A percentile compares a stretch with the other conserved stretches of the same genome.
Conservation (phyloP, 2,113 vertebrate genomes). For the Synchiropus splendidus region DNA sequence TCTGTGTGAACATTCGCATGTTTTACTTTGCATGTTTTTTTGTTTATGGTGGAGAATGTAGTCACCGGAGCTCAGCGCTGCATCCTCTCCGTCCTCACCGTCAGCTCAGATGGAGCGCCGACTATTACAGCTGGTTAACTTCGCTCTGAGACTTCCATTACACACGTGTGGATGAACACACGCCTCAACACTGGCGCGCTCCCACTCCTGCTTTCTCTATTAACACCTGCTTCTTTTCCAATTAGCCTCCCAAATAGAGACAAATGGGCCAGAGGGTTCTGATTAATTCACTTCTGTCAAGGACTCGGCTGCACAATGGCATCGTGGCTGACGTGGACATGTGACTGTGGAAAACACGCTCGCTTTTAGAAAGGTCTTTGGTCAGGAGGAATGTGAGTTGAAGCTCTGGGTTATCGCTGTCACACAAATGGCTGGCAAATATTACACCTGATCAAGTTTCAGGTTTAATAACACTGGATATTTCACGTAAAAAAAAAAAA, state of each 20-base stretch:
- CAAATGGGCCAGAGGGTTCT: constrained; percentile 69
- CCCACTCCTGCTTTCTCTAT: constrained; percentile 59
- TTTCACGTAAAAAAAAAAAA: no score
- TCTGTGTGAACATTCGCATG: constrained; percentile 10
- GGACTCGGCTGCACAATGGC: constrained; percentile 38
- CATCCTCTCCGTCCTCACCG: constrained; percentile 12
- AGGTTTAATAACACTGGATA: no score
- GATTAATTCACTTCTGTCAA: constrained; percentile 69
- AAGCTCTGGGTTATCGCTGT: no score
- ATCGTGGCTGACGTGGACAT: constrained; percentile 31
- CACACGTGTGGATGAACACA: constrained; percentile 32
- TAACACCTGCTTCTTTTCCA: constrained; percentile 70
- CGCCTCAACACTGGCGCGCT: constrained; percentile 13
- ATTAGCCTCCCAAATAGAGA: constrained; percentile 71
- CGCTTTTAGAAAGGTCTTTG: background rate
- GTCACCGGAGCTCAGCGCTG: no score
- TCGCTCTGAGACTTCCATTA: constrained; percentile 61
- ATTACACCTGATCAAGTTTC: no score
- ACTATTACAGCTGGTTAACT: constrained; percentile 67
- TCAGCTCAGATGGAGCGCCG: constrained; percentile 36
- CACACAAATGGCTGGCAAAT: no score
- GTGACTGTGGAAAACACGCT: constrained; percentile 10
- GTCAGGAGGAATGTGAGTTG: no score
- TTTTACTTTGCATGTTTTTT: constrained; percentile 8
- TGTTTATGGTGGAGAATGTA: background rate